Evolutionary conservation across 1,140 invertebrate genomes (phyloP).

Genomic region (Diuraphis noxia): DNA sequence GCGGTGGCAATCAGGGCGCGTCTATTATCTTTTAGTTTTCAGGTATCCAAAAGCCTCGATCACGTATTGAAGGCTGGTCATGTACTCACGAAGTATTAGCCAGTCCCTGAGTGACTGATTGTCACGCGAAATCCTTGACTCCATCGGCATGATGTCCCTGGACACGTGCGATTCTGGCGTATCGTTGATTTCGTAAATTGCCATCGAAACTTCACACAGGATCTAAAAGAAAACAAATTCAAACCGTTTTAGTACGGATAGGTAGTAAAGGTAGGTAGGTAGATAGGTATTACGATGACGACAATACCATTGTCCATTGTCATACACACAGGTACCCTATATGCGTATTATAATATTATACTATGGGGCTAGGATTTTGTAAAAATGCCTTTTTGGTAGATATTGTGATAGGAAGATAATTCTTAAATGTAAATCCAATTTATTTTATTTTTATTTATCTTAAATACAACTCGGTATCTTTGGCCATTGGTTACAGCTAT

Average conservation of each 20-base stretch:
- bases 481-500: no score
- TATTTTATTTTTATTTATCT: no score
- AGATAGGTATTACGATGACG: background rate
- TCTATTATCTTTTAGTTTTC: constrained; percentile 39
- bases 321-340: no score
- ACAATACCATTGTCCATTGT: no score
- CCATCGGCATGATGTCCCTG: constrained; percentile 65
- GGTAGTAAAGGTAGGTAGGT: background rate
- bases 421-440: no score
- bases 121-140: constrained; percentile 61
- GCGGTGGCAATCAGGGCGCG: background rate
- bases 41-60: constrained; percentile 64
- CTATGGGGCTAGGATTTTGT: no score
- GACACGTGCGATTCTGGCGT: constrained; percentile 62
- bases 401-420: no score
- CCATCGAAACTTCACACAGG: constrained; percentile 65
- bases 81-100: constrained; percentile 71
- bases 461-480: no score
- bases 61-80: constrained; percentile 68
- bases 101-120: constrained; percentile 66
- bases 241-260: background rate
- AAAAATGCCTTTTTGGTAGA: no score
- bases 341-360: background rate
- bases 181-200: constrained; percentile 65
- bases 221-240: constrained; percentile 60